Evolutionary conservation across 1,140 invertebrate species (phyloP), one percentile per base, ranked within the genome.

Genomic region (Polypedilum pembai): DNA sequence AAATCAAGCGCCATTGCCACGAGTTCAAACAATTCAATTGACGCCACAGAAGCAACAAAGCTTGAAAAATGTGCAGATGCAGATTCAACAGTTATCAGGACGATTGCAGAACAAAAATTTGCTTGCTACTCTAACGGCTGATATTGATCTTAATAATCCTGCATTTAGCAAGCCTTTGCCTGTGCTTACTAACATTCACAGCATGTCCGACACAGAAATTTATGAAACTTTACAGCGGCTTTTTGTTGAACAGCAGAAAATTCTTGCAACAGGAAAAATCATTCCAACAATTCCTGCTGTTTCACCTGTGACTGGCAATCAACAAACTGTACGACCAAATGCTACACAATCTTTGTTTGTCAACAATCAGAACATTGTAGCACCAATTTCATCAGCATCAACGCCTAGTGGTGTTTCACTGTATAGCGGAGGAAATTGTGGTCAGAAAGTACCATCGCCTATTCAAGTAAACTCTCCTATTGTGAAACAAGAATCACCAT

Each of bases 161-260:
- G 75, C 77, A 8, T 81, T 79, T 65, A 80, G 78, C 75, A 82
- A 82, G 66, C 80, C 81, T 0, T 40, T 76, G 18, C 75, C 75
- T 8, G 21, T 17, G 8, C 45, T 76, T 15, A 74, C 73, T 15
- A 76, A 75, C 15, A n/a, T 75, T 8, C 21, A 75, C 12, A 69
- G 10, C 12, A 83, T 85, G 79, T 80, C 65, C 8, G 80, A 82
- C 74, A 76, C 76, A 10, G 81, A 82, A 40, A 82, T 82, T 63
- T 83, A 85, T 77, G 78, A 82, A 72, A 81, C 84, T 3, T 76
- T 88, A 65, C 87, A 87, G 76, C 81, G 83, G 18, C 76, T 88
- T 10, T 86, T 86, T 78, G 80, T 83, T 15, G 86, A 88, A 75
- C 88, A 89, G 78, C 85, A 88, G 74, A 87, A 87, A 76, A 89